Conservation (phyloP, 64 coral and sea anemone species). For the Actinia tenebrosa region DNA sequence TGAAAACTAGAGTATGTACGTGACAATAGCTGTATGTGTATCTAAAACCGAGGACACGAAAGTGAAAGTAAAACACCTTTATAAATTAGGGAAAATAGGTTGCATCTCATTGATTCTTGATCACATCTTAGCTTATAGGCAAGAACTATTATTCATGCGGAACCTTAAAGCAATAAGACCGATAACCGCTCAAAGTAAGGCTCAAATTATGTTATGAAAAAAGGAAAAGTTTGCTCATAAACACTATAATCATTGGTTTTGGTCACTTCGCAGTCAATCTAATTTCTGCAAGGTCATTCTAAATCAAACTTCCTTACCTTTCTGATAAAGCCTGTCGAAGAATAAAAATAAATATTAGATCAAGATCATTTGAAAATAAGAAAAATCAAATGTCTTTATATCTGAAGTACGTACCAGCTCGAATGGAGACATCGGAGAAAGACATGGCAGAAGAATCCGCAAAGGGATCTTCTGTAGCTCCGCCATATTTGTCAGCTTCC, state of each 20-base stretch:
- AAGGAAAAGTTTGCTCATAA: background rate
- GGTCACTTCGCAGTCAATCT: background rate
- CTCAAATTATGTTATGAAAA: background rate
- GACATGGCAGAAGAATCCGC: conserved; percentile 40
- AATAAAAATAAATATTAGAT: background rate
- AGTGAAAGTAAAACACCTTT: too few relatives aligned
- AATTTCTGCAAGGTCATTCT: background rate
- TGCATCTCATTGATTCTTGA: too few relatives aligned
- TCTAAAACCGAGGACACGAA: too few relatives aligned
- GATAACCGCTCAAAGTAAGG: too few relatives aligned
- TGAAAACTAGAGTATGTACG: too few relatives aligned
- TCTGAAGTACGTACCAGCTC: conserved; percentile 32
- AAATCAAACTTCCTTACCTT: conserved; percentile 30
- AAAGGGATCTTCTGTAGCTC: conserved; percentile 6
- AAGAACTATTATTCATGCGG: too few relatives aligned
- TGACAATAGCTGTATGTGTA: too few relatives aligned
- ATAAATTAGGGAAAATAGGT: too few relatives aligned
- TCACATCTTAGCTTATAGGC: too few relatives aligned
- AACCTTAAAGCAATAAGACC: too few relatives aligned
- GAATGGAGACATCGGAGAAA: conserved; percentile 49
- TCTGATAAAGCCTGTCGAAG: conserved; percentile 45
- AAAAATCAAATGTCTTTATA: background rate
- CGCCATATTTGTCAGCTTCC: conserved; percentile 54
- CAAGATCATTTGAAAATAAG: background rate
- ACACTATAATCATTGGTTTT: background rate